A percentile compares a stretch with the other conserved stretches of the same genome.
These are phyloP conservation scores for Alviniconcha strummeri DNA, from an alignment of 2,888 invertebrate genomes.

Conservation along the genomic window DNA sequence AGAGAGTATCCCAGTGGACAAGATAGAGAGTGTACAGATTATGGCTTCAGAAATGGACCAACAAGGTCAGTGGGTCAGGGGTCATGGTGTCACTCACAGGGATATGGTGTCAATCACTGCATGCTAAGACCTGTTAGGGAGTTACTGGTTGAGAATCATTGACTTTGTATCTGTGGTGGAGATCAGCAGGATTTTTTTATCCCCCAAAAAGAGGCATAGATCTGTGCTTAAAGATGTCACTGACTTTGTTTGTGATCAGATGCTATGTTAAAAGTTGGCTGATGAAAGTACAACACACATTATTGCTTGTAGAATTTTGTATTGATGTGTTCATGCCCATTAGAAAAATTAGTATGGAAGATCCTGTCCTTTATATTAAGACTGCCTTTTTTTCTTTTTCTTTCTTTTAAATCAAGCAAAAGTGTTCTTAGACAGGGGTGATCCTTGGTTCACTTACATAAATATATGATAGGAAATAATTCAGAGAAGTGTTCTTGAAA, in stretches of 20 bases:
- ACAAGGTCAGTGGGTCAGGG: conserved; percentile 53
- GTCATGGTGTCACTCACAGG: no score
- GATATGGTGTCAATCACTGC: no score
- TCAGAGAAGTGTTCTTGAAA: no score
- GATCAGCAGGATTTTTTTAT: background rate
- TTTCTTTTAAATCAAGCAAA: background rate
- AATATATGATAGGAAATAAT: background rate
- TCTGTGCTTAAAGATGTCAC: no score
- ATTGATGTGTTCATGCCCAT: background rate
- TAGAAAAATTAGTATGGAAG: background rate
- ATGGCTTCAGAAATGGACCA: conserved; percentile 55
- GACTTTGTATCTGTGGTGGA: background rate
- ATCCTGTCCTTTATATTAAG: no score
- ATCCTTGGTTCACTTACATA: background rate
- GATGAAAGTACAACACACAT: no score
- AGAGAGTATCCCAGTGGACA: conserved; percentile 57
- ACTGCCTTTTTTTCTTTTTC: background rate
- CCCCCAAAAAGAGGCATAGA: no score
- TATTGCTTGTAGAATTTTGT: no score
- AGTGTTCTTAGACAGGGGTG: background rate
- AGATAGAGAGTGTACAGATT: conserved; percentile 61
- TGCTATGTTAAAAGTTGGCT: no score
- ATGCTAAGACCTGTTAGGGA: no score
- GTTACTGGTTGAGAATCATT: no score
- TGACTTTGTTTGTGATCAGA: no score